Evolutionary conservation across 2,113 vertebrate species (phyloP).

Genomic region (Prolemur simus): DNA sequence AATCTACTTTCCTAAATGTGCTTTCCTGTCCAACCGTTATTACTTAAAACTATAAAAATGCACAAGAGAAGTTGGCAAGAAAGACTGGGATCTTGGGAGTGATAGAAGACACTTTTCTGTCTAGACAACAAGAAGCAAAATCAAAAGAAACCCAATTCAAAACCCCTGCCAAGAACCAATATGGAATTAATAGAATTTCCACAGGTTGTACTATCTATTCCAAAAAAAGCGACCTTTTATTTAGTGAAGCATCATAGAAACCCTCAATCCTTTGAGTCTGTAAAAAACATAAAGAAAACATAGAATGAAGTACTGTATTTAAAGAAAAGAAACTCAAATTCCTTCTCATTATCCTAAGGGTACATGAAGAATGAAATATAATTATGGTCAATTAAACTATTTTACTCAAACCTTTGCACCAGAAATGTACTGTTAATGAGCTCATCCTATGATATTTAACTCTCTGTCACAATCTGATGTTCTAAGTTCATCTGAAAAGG

Average conservation of each 20-base stretch:
- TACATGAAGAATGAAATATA: background rate
- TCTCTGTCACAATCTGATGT: background rate
- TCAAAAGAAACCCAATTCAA: slow-evolving; percentile 44
- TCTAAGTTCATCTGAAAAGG: slow-evolving; percentile 35
- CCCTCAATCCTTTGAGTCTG: background rate
- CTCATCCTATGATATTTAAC: background rate
- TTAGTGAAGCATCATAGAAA: slow-evolving; percentile 47
- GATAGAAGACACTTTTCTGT: slow-evolving; percentile 51
- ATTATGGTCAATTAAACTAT: slow-evolving; percentile 42
- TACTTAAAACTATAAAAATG: slow-evolving; percentile 60
- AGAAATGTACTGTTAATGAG: background rate
- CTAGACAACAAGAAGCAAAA: slow-evolving; percentile 58
- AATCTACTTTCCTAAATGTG: slow-evolving; percentile 41
- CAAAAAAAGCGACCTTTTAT: slow-evolving; percentile 53
- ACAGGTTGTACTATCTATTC: slow-evolving; percentile 51
- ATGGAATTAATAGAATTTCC: slow-evolving; percentile 43
- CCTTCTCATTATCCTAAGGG: slow-evolving; percentile 41
- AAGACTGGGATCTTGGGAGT: slow-evolving; percentile 45
- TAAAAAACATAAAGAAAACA: slow-evolving; percentile 36
- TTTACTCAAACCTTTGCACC: background rate
- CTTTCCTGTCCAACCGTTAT: slow-evolving; percentile 57
- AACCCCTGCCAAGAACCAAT: slow-evolving; percentile 37
- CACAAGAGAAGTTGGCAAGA: background rate
- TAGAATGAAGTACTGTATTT: background rate
- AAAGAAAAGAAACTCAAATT: slow-evolving; percentile 44